Evolutionary conservation across 2,888 invertebrate species (phyloP), one percentile per base, ranked within the genome.

Genomic region (Pachymerium ferrugineum): DNA sequence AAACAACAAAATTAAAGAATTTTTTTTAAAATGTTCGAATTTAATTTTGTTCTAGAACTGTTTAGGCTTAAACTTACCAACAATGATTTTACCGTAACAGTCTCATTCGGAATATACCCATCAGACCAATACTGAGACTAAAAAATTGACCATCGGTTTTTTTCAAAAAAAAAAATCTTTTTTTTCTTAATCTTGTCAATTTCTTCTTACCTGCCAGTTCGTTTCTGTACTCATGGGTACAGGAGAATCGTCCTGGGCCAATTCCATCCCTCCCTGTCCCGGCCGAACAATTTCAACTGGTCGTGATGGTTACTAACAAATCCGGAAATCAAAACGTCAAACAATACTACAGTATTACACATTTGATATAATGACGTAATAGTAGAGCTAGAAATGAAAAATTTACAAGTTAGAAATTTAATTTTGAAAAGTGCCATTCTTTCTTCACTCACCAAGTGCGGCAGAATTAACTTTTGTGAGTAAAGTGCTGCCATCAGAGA

Each of bases 231-330:
- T 54, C 14, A 14, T 22, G 10, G 54, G 54, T 25, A 54, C 54
- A 54, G 54, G 54, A 54, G 54, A 54, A 54, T 54, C 54, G 54
- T 54, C 54, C 25, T 54, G 54, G 54, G 54, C 54, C 54, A 54
- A 54, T 54, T 54, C 54, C 54, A 54, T 54, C 54, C 54, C 54
- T 54, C 54, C 47, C 54, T 28, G 54, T 22, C 54, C 54, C 54
- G 54, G 54, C 54, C 54, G 54, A 54, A 54, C 54, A 28, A 54
- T 54, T 25, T 54, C n/a, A 12, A 8, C 22, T 22, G 4, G 54
- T 54, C 54, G 54, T 54, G 54, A 54, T 54, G 54, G 54, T n/a
- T n/a, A n/a, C n/a, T n/a, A n/a, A n/a, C n/a, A n/a, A n/a, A n/a
- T n/a, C n/a, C n/a, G n/a, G n/a, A n/a, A n/a, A n/a, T n/a, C n/a